Conservation (phyloP, 2,797 vertebrate species). For the Emydoidea blandingii region DNA sequence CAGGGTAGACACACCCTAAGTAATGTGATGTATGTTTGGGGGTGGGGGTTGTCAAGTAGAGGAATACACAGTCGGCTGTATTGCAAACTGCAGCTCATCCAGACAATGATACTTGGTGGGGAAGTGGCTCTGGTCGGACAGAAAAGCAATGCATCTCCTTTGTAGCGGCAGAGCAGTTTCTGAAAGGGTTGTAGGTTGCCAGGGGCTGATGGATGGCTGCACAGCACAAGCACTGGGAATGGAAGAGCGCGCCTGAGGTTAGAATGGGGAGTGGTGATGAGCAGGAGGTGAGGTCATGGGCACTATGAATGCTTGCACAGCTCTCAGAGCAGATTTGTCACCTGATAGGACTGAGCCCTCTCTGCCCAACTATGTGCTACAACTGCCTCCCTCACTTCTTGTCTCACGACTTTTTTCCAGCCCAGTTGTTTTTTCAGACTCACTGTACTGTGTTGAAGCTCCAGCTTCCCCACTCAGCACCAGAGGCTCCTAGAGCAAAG, state of each 20-base stretch:
- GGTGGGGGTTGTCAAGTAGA: background rate
- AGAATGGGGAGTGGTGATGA: background rate
- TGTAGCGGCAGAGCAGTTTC: background rate
- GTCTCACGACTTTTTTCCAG: background rate
- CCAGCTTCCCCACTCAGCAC: background rate
- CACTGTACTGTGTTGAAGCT: background rate
- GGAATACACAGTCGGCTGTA: background rate
- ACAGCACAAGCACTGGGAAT: accelerated
- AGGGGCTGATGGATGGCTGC: background rate
- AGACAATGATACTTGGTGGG: constrained; percentile 29
- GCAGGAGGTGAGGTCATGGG: background rate
- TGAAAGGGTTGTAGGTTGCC: background rate
- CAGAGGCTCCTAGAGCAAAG: background rate
- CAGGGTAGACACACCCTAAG: too few relatives aligned
- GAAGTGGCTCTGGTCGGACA: background rate
- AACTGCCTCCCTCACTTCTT: background rate
- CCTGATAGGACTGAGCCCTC: accelerated
- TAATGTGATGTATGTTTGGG: too few relatives aligned
- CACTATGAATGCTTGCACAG: too few relatives aligned
- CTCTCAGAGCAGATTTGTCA: background rate
- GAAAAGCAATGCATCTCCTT: accelerated
- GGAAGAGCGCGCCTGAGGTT: background rate
- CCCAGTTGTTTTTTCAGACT: background rate
- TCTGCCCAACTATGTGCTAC: accelerated
- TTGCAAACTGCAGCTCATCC: constrained; percentile 32